Base-by-base conservation (phyloP, 2,797 vertebrate species). In the Corythornis leucogaster region DNA sequence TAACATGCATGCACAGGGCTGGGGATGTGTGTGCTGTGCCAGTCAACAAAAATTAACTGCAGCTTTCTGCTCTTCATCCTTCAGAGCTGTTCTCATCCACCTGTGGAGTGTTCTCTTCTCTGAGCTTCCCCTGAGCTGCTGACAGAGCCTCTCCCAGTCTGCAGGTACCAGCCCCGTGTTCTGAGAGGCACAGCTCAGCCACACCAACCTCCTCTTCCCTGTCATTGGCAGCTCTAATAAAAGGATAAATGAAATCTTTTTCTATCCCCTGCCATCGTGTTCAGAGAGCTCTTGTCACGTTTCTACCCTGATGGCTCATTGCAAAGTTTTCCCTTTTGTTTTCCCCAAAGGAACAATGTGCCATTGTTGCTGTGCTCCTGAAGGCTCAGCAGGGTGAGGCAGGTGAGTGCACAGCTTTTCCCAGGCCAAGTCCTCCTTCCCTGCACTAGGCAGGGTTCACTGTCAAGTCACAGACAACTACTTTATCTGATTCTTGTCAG, bases 381-480 rank as follows among this genome's bases (percentile, higher is more conserved):
- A 83, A 48, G 16, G 13, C 38, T 76, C 48, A 66, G 68, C 86
- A 88, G 57, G 75, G 77, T 54, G 20, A 74, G 64, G 75, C 64
- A 77, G 42, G 42, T 89, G 64, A 93, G 46, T 31, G 25, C 17
- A 26, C 40, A 76, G 53, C 6, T 4, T 40, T 93, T 9, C 31
- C 55, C 63, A 55, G 59, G 55, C 80, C 86, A 86, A 85, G 40
- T 58, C 58, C 53, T 90, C 57, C 45, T 74, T 71, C 54, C 30
- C 17, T 70, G 28, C 26, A 31, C 35, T 63, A 50, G 45, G 54
- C 31, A 86, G 55, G 28, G 40, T 63, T 94, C 50, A 91, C 31
- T 77, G 45, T 82, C 90, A 81, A 79, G 57, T 80, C 61, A 74
- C 78, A 91, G 75, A 61, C 38, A 76, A 90, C 63, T 70, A 74